Conservation (phyloP, 2,113 vertebrate species). For the Pterocles orientalis region DNA sequence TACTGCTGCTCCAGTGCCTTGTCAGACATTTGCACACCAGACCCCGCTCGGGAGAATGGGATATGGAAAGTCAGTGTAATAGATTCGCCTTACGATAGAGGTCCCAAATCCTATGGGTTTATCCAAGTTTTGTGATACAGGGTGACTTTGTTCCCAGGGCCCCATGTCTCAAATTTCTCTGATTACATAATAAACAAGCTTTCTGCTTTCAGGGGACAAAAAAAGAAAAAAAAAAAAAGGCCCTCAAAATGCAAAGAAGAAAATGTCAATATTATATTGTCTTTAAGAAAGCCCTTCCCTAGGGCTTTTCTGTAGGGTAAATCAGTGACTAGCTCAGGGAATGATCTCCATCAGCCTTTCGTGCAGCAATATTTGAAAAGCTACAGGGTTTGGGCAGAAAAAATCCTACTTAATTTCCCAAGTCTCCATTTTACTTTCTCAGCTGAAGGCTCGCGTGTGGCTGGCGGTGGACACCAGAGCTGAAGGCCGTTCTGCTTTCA, state of each 20-base stretch:
- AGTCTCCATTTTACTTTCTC: neutral
- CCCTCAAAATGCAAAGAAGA: neutral
- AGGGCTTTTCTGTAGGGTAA: neutral
- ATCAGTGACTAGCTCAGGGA: neutral
- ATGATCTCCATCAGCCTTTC: neutral
- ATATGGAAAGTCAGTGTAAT: neutral
- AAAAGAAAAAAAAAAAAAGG: no score
- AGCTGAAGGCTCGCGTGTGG: neutral
- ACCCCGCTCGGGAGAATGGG: neutral
- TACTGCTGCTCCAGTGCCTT: fast-evolving
- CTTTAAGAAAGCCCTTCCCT: neutral
- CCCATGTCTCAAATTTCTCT: neutral
- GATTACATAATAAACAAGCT: neutral
- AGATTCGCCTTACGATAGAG: neutral
- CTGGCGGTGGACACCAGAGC: neutral
- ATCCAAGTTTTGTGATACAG: neutral
- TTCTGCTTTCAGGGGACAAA: neutral
- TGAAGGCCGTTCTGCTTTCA: neutral
- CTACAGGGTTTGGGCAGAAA: neutral
- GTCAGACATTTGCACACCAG: fast-evolving
- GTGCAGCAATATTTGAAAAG: neutral
- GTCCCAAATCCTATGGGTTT: neutral
- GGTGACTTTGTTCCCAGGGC: neutral
- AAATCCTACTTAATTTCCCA: neutral
- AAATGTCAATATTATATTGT: neutral